These are phyloP conservation scores for Aldrovandia affinis DNA, from an alignment of 2,797 vertebrate genomes.

Conservation along the genomic window DNA sequence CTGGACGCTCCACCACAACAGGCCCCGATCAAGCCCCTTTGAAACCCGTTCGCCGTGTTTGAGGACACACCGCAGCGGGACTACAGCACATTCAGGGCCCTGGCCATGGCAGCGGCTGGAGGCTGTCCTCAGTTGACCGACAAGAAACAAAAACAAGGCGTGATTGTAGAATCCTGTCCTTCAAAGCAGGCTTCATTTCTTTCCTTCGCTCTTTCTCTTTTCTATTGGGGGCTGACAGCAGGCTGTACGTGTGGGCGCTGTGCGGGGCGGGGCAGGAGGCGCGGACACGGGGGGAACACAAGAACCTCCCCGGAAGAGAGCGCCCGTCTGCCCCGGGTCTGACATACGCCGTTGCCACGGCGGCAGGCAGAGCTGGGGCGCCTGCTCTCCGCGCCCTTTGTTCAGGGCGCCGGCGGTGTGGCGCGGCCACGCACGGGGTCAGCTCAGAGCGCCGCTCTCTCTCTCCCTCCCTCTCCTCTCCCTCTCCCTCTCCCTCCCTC, in stretches of 20 bases:
- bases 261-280: not conserved
- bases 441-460: not conserved
- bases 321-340: not conserved
- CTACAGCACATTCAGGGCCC: not conserved
- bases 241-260: not conserved
- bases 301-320: not conserved
- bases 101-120: not conserved
- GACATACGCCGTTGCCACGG: not conserved
- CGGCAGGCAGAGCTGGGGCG: not conserved
- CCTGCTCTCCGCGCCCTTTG: not conserved
- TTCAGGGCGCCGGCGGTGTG: not conserved
- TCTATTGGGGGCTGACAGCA: not conserved
- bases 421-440: not conserved
- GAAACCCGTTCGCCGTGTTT: not conserved
- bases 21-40: not conserved
- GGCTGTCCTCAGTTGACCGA: slow-evolving; percentile 13
- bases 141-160: not conserved
- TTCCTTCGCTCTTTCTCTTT: too few species aligned
- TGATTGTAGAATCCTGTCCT: not conserved
- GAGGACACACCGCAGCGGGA: not conserved
- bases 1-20: not conserved
- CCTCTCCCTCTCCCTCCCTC: not conserved
- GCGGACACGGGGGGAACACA: not conserved
- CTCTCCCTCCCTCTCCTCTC: not conserved
- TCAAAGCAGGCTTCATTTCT: not conserved